Conservation (phyloP, 1,140 invertebrate genomes). For the Phenacoccus solenopsis region DNA sequence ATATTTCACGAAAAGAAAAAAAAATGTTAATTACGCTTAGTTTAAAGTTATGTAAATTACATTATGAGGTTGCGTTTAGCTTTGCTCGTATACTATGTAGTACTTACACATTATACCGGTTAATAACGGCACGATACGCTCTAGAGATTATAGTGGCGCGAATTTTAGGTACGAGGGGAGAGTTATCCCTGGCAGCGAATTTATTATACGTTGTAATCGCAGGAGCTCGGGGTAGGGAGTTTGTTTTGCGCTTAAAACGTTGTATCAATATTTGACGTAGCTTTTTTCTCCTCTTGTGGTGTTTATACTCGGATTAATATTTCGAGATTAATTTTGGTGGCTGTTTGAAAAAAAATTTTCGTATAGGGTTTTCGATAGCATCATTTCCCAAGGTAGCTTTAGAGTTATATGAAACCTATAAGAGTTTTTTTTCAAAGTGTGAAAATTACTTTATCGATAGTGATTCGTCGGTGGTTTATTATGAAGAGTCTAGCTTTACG, state of each 20-base stretch:
- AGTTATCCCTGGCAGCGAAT: not conserved
- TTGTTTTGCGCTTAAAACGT: not conserved
- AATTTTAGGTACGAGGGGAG: not conserved
- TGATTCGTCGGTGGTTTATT: too few relatives aligned
- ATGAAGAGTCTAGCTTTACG: too few relatives aligned
- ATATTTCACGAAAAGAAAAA: too few relatives aligned
- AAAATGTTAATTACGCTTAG: not conserved
- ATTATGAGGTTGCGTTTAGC: not conserved
- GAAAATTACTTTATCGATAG: too few relatives aligned
- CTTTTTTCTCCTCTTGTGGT: not conserved
- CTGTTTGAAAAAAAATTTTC: too few relatives aligned
- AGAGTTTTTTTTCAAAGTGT: too few relatives aligned
- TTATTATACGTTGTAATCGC: not conserved
- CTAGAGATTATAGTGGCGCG: not conserved
- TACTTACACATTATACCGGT: too few relatives aligned
- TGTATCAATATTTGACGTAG: not conserved
- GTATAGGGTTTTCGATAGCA: too few relatives aligned
- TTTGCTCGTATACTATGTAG: too few relatives aligned
- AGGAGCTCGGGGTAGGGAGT: too few relatives aligned
- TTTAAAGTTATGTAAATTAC: not conserved
- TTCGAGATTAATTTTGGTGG: not conserved
- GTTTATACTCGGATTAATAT: not conserved
- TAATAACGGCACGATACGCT: not conserved
- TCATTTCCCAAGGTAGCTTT: too few relatives aligned
- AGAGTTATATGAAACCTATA: too few relatives aligned